These are phyloP conservation scores for Leptatherina wallacei DNA, from an alignment of 2,797 vertebrate species.

Conservation along the genomic window DNA sequence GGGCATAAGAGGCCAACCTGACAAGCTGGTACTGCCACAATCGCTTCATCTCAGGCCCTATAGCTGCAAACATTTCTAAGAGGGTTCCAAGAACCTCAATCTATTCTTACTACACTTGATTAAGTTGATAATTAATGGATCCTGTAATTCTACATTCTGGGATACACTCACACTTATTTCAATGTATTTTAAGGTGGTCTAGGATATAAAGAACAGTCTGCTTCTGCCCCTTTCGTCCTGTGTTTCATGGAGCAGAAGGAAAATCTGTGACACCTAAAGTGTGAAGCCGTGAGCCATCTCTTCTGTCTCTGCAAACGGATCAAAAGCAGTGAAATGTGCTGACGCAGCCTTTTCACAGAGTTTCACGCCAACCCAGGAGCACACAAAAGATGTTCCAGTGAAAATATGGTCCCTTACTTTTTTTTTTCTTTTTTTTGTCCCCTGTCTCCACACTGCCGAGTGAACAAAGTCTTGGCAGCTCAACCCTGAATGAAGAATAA, in stretches of 20 bases:
- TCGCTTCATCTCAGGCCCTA: not conserved
- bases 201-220: not conserved
- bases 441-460: constrained; percentile 41
- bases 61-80: not conserved
- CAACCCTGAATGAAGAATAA: constrained; percentile 68
- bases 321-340: constrained; percentile 79
- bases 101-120: too few species aligned
- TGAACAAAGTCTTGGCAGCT: constrained; percentile 56
- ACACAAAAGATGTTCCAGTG: constrained; percentile 71
- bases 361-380: constrained; percentile 54
- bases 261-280: constrained; percentile 12
- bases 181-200: too few species aligned
- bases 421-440: constrained; percentile 24
- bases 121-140: too few species aligned
- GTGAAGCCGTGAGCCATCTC: constrained; percentile 41
- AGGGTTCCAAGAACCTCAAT: not conserved
- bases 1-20: too few species aligned
- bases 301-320: constrained; percentile 61
- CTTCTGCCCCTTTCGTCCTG: not conserved
- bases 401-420: constrained; percentile 57
- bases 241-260: constrained; percentile 13
- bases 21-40: too few species aligned
- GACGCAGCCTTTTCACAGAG: constrained; percentile 61
- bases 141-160: too few species aligned
- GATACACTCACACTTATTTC: too few species aligned